Evolutionary conservation across 1,140 invertebrate genomes (phyloP), one percentile per base, ranked within the genome.

Genomic region (Physella acuta): DNA sequence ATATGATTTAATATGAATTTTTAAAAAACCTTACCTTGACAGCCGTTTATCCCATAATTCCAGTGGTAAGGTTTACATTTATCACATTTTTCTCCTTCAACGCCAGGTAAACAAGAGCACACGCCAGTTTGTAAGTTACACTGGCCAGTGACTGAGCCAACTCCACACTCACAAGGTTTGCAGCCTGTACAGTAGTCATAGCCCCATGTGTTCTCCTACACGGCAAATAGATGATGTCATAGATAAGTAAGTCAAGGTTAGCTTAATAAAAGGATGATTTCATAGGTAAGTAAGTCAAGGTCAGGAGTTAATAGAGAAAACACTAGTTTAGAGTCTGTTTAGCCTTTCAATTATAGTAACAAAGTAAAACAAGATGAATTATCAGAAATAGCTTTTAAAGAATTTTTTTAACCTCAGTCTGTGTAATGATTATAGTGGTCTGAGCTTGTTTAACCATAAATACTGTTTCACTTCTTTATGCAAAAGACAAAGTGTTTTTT

Each of bases 51-150:
- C 1, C 90, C 89, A 81, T 95, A 98, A 79, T 98, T 93, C 95
- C 95, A 99, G 80, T 91, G 97, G 30, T 96, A 96, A 34, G 92
- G 88, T 24, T 90, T 88, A 80, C 96, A 98, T n/a, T 89, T 87
- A 71, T 97, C 92, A 82, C 96, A 99, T 39, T 89, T 90, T 52
- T 90, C 87, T 3, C 95, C 95, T 0, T 91, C 73, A 0, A 82
- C 80, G 24, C 84, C 83, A 0, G 79, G 78, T 62, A 78, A 78
- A 71, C 85, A 99, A 64, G 92, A 90, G 82, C 97, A 99, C 73
- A 95, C 92, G 0, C 97, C 97, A 1, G 92, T 97, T 14, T 87
- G 77, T 20, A 90, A 87, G 75, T 97, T 91, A 81, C 96, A 99
- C 75, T 96, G 92, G 0, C 87, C 85, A 20, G 89, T 90, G 1